These are phyloP conservation scores for Drosophila neocordata DNA, from an alignment of 1,140 invertebrate species.

Conservation along the genomic window DNA sequence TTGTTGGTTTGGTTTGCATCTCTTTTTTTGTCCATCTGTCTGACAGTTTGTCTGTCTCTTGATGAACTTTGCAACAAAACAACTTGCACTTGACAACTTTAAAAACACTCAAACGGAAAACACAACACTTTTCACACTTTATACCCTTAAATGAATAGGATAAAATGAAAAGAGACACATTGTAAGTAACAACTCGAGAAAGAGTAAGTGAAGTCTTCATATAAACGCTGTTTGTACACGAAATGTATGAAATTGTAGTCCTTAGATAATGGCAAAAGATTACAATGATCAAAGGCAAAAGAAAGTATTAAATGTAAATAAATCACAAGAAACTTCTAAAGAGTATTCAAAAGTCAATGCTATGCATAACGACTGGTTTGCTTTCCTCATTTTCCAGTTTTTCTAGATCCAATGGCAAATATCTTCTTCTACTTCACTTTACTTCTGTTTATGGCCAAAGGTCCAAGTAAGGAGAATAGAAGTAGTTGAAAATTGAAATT, in stretches of 20 bases:
- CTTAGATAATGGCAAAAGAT: too few relatives aligned
- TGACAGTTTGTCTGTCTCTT: constrained; percentile 3
- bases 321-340: background rate
- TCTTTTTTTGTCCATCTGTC: background rate
- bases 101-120: background rate
- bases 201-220: too few relatives aligned
- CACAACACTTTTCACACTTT: background rate
- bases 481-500: background rate
- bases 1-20: background rate
- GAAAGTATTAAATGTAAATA: background rate
- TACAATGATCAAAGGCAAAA: too few relatives aligned
- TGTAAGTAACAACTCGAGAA: too few relatives aligned
- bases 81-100: constrained; percentile 7
- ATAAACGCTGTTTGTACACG: too few relatives aligned
- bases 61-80: background rate
- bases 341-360: background rate
- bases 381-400: background rate
- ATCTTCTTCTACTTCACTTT: background rate
- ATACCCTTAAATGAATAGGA: background rate
- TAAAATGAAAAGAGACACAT: background rate
- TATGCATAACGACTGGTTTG: background rate
- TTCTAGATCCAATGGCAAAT: background rate
- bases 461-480: too few relatives aligned
- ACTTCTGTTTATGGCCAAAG: background rate
- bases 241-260: too few relatives aligned